These are phyloP conservation scores for Lepidocyrtinus sp. DNA, from an alignment of 2,888 invertebrate species.

Conservation along the genomic window DNA sequence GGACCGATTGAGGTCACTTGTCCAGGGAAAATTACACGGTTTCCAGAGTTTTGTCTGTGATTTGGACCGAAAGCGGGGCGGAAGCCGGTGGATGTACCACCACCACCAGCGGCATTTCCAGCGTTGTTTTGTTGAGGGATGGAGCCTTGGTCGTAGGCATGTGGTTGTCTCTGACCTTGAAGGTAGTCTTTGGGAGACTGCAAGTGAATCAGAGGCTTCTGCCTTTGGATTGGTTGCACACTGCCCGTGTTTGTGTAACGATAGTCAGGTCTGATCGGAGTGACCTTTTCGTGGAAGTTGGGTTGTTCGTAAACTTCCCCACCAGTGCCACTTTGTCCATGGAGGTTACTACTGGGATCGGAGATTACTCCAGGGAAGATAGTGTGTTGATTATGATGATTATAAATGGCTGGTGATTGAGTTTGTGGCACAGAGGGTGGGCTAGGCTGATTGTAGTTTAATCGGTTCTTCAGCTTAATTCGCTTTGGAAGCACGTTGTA, in stretches of 20 bases:
- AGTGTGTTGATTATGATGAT: conserved; percentile 25
- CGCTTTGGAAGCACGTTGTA: conserved; percentile 62
- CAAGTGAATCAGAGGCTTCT: conserved; percentile 53
- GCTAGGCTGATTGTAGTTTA: conserved; percentile 42
- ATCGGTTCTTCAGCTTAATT: conserved; percentile 51
- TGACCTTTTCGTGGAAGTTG: conserved; percentile 56
- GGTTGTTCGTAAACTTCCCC: conserved; percentile 44
- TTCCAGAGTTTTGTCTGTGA: conserved; percentile 28
- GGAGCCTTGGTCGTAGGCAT: conserved; percentile 56
- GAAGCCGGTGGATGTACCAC: conserved; percentile 56
- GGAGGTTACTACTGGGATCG: conserved; percentile 1
- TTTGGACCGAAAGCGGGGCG: conserved; percentile 67
- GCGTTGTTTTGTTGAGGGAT: conserved; percentile 44
- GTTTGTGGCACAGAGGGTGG: conserved; percentile 42
- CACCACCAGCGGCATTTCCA: not conserved
- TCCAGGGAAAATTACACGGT: conserved; percentile 50
- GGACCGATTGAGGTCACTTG: conserved; percentile 53
- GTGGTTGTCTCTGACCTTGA: conserved; percentile 56
- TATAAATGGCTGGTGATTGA: conserved; percentile 38
- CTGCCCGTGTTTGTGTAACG: conserved; percentile 7
- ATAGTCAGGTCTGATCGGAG: conserved; percentile 37
- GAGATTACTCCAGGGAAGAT: conserved; percentile 15
- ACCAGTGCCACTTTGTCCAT: conserved; percentile 22
- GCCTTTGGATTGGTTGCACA: conserved; percentile 39
- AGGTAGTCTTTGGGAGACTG: conserved; percentile 53